These are phyloP conservation scores for Parus major DNA, from an alignment of 2,113 vertebrate genomes.

Conservation along the genomic window DNA sequence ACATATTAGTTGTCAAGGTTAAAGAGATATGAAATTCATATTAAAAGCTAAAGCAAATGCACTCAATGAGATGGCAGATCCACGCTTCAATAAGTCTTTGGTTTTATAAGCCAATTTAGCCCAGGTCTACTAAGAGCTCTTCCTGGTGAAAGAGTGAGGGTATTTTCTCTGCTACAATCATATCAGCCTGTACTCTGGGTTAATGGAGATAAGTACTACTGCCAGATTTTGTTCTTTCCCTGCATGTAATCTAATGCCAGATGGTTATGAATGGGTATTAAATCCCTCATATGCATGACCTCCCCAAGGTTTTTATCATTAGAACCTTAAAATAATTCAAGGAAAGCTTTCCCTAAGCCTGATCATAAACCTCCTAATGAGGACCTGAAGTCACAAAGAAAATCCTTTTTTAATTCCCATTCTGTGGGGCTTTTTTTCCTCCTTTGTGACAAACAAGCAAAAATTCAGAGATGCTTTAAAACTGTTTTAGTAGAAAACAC, in stretches of 20 bases:
- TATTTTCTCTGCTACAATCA: slow-evolving; percentile 57
- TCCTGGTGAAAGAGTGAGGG: slow-evolving; percentile 16
- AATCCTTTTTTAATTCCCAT: slow-evolving; percentile 29
- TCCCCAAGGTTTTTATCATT: slow-evolving; percentile 62
- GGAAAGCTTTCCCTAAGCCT: slow-evolving; percentile 29
- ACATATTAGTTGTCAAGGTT: background rate
- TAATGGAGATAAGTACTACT: slow-evolving; percentile 68
- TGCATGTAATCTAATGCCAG: slow-evolving; percentile 61
- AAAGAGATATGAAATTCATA: background rate
- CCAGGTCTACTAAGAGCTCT: slow-evolving; percentile 29
- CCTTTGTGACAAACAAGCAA: slow-evolving; percentile 27
- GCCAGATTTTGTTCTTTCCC: slow-evolving; percentile 60
- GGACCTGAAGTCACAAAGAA: slow-evolving; percentile 48
- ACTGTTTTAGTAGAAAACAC: slow-evolving; percentile 29
- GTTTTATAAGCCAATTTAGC: slow-evolving; percentile 49
- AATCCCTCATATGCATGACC: slow-evolving; percentile 53
- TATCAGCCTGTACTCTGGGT: slow-evolving; percentile 51
- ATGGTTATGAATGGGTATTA: slow-evolving; percentile 62
- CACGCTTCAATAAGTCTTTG: background rate
- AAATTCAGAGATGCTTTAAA: slow-evolving; percentile 36
- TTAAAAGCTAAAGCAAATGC: background rate
- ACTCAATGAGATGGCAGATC: background rate
- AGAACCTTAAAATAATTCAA: slow-evolving; percentile 64
- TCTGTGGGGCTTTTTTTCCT: background rate
- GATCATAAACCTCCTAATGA: slow-evolving; percentile 62